A percentile compares a stretch with the other conserved stretches of the same genome.
Evolutionary conservation across 2,113 vertebrate species (phyloP).

Genomic region (Phasianus colchicus): DNA sequence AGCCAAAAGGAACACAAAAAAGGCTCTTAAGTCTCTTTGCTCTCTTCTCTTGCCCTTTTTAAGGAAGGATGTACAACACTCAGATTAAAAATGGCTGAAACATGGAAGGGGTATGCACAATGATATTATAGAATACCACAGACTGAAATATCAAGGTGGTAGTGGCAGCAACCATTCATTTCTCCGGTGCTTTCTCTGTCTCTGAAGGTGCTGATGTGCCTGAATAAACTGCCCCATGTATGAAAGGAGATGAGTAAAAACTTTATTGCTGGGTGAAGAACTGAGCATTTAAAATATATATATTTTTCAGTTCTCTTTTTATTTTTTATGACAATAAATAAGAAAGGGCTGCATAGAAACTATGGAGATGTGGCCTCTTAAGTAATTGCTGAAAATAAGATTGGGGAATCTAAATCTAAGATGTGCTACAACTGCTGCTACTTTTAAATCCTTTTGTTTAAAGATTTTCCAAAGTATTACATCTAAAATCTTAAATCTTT

Average conservation of each 20-base stretch:
- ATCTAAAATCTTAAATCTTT: not conserved
- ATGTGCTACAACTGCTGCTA: not conserved
- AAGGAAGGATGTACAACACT: not conserved
- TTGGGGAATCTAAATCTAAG: not conserved
- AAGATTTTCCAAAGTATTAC: not conserved
- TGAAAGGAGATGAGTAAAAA: not conserved
- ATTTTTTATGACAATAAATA: not conserved
- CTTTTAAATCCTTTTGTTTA: not conserved
- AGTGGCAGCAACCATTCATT: not conserved
- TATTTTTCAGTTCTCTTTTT: not conserved
- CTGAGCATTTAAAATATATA: not conserved
- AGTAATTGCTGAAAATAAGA: not conserved
- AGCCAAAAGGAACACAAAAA: not conserved
- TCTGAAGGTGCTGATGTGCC: not conserved
- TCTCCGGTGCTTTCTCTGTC: not conserved
- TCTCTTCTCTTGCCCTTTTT: not conserved
- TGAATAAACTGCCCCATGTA: not conserved
- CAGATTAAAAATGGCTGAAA: not conserved
- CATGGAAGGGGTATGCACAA: not conserved
- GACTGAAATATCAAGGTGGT: not conserved
- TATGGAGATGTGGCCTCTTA: not conserved
- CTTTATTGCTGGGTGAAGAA: not conserved
- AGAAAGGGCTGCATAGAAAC: not conserved
- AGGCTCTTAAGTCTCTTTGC: not conserved
- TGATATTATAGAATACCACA: not conserved